Evolutionary conservation across 1,140 invertebrate species (phyloP), one percentile per base, ranked within the genome.

Genomic region (Halictus rubicundus): DNA sequence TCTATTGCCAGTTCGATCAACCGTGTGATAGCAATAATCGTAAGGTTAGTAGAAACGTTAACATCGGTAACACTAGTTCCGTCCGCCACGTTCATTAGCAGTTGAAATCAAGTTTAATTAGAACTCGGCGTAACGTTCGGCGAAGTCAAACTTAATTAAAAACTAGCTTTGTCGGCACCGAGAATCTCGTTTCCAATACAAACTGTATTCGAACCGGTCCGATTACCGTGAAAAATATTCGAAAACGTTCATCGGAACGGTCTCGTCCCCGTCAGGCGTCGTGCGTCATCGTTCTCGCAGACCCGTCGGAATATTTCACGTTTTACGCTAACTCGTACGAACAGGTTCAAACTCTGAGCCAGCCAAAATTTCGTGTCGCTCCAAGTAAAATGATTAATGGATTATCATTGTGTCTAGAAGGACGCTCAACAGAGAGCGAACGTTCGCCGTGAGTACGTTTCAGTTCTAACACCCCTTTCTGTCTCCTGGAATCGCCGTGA

Each of bases 401-500:
- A 86, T 87, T 86, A 89, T 88, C 82, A 83, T 72, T 69, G 72
- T 83, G 76, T 73, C 74, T 65, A 57, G 54, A 9, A 77, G 64
- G 78, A 78, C 74, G 66, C 70, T 61, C 68, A 74, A 49, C 64
- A 66, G 49, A 54, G 80, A 82, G 84, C 76, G 79, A 88, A 81
- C 85, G 82, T 88, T 86, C 80, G 71, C 80, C 69, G 76, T 71
- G 78, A 66, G 74, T 87, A 79, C 80, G 73, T 78, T 84, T 79
- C 82, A 74, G 79, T 86, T 86, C 79, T 65, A 81, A 68, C 21
- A n/a, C 76, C 85, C 68, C 78, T 84, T 86, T 74, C 77, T 49
- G 79, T 70, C 78, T 81, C 72, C 52, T 71, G 52, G 84, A 86
- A 82, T 86, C 82, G 80, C 64, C 68, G 81, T 87, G 82, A 89